Evolutionary conservation across 2,113 vertebrate genomes (phyloP), one percentile per base, ranked within the genome.

Genomic region (Pangasianodon hypophthalmus): DNA sequence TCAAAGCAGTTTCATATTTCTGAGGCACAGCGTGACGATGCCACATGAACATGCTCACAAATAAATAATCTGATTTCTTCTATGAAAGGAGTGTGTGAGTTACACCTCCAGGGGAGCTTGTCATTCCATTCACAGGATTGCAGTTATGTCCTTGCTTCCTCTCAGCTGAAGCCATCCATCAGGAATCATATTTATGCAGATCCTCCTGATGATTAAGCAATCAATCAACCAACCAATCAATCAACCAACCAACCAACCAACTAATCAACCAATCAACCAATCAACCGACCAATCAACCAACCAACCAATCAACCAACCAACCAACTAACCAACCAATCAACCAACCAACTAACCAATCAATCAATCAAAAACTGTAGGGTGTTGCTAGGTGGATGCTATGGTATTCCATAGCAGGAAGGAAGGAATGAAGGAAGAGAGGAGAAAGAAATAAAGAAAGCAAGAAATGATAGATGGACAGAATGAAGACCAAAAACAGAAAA

Each of bases 101-200:
- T 41, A 26, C 94, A 90, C 88, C 92, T 94, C 80, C 32, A 58
- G 91, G 89, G 90, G 94, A 95, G 92, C 91, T 92, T 92, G 26
- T 96, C 96, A 96, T 95, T 94, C 94, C 92, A 95, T 94, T 92
- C 92, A 94, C 93, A 92, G 92, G 95, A 94, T 96, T 96, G 94
- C 92, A 92, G 90, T 62, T 14, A 6, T 32, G 32, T 54, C 19
- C 41, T 14, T 44, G 75, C n/a, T 67, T 44, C 73, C 50, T 83
- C 16, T 75, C 26, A 56, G 29, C n/a, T 41, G 6, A 10, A 7
- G 41, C 24, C 41, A 41, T 29, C 21, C 54, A 58, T 41, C 81
- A 58, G 32, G 37, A 84, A 41, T 69, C 50, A 46, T 46, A 26
- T 56, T 73, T 48, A 88, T 60, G 80, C 24, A 88, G 88, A 84